Percentiles rank a stretch among this genome's conserved stretches.
Evolutionary conservation across 2,888 invertebrate genomes (phyloP).

Genomic region (Gastrophysa polygoni): DNA sequence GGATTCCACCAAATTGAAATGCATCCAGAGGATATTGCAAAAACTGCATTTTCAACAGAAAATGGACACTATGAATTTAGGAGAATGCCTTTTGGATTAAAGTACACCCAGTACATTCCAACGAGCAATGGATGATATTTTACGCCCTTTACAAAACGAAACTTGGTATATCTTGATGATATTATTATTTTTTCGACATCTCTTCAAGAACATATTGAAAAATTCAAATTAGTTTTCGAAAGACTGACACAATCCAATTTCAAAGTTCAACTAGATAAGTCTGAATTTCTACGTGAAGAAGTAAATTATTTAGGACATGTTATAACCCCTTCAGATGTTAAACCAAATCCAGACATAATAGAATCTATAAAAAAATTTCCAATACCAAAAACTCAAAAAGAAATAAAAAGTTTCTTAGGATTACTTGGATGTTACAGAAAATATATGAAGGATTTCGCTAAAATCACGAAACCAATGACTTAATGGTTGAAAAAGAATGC

Average conservation of each 20-base stretch:
- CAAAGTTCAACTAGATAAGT: not conserved
- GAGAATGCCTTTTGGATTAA: too few species aligned
- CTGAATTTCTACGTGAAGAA: not conserved
- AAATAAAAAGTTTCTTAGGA: not conserved
- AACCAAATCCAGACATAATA: not conserved
- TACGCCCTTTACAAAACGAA: too few species aligned
- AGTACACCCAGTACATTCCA: too few species aligned
- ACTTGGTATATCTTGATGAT: too few species aligned
- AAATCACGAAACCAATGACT: slow-evolving; percentile 1
- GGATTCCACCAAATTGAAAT: too few species aligned
- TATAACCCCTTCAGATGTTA: not conserved
- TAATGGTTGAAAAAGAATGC: not conserved
- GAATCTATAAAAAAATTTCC: not conserved
- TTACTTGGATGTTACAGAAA: slow-evolving; percentile 4
- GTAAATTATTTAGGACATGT: slow-evolving; percentile 1
- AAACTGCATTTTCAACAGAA: too few species aligned
- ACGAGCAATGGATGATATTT: too few species aligned
- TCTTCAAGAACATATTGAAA: slow-evolving; percentile 59
- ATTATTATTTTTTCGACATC: too few species aligned
- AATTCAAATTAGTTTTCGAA: not conserved
- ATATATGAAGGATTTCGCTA: not conserved
- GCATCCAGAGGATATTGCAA: too few species aligned
- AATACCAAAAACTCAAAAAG: not conserved
- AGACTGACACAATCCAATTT: not conserved
- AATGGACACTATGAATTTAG: too few species aligned